Conservation (phyloP, 2,113 vertebrate genomes). For the Dipodomys stephensi region DNA sequence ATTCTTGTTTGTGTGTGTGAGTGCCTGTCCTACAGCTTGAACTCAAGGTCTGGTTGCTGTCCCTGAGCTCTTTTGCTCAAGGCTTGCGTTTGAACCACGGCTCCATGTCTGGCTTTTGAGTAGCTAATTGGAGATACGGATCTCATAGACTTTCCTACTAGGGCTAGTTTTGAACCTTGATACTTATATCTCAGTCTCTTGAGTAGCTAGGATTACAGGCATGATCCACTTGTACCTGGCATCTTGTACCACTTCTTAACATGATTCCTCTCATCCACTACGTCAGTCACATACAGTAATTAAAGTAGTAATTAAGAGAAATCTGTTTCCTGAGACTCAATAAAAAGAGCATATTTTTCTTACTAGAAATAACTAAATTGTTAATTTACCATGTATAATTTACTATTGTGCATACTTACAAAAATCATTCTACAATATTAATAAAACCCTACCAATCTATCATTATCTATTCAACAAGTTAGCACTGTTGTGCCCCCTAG, state of each 20-base stretch:
- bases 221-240: not conserved
- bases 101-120: too few species aligned
- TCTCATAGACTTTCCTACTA: too few species aligned
- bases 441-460: slow-evolving; percentile 38
- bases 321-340: not conserved
- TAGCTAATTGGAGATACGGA: too few species aligned
- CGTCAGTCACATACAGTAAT: not conserved
- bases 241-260: slow-evolving; percentile 23
- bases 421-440: slow-evolving; percentile 1
- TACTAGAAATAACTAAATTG: not conserved
- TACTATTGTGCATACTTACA: not conserved
- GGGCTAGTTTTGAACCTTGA: too few species aligned
- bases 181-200: too few species aligned
- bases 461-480: slow-evolving; percentile 58
- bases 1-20: too few species aligned
- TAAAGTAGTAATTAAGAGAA: not conserved
- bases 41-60: too few species aligned
- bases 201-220: too few species aligned
- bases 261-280: not conserved
- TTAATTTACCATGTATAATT: not conserved
- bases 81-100: too few species aligned
- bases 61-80: too few species aligned
- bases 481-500: slow-evolving; percentile 75
- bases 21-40: too few species aligned
- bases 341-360: not conserved